Conservation (phyloP, 2,888 invertebrate genomes). For the Spilarctia lutea region DNA sequence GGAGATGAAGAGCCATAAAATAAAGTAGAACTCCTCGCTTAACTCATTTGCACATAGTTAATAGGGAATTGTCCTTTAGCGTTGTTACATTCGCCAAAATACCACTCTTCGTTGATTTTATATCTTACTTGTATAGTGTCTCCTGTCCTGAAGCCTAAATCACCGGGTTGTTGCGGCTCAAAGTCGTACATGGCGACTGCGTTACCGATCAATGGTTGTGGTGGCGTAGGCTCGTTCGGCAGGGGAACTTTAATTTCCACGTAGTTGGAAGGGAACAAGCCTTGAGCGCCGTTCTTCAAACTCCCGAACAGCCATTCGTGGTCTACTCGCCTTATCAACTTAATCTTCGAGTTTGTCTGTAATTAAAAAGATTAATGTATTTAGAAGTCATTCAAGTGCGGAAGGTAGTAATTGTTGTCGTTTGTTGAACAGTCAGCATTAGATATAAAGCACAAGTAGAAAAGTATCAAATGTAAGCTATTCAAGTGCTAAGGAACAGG, state of each 20-base stretch:
- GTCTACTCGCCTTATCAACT: conserved; percentile 90
- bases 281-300: conserved; percentile 88
- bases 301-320: conserved; percentile 93
- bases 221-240: conserved; percentile 67
- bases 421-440: not conserved
- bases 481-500: not conserved
- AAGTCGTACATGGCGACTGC: conserved; percentile 91
- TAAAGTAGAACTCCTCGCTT: conserved; percentile 42
- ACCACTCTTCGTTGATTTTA: conserved; percentile 92
- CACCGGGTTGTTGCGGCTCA: conserved; percentile 85
- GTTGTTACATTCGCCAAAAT: conserved; percentile 90
- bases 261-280: conserved; percentile 94
- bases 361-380: conserved; percentile 52
- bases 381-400: not conserved
- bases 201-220: conserved; percentile 66
- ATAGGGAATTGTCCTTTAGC: conserved; percentile 92
- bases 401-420: not conserved
- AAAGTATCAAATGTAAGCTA: not conserved
- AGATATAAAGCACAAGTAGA: too few relatives aligned
- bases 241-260: conserved; percentile 92
- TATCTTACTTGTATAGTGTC: conserved; percentile 88
- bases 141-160: conserved; percentile 70
- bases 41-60: conserved; percentile 89
- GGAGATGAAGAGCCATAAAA: conserved; percentile 20
- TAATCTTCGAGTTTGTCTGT: conserved; percentile 91